Percentiles rank a stretch among this genome's conserved stretches.
These are phyloP conservation scores for Halichoerus grypus DNA, from an alignment of 2,113 vertebrate species.

Conservation along the genomic window DNA sequence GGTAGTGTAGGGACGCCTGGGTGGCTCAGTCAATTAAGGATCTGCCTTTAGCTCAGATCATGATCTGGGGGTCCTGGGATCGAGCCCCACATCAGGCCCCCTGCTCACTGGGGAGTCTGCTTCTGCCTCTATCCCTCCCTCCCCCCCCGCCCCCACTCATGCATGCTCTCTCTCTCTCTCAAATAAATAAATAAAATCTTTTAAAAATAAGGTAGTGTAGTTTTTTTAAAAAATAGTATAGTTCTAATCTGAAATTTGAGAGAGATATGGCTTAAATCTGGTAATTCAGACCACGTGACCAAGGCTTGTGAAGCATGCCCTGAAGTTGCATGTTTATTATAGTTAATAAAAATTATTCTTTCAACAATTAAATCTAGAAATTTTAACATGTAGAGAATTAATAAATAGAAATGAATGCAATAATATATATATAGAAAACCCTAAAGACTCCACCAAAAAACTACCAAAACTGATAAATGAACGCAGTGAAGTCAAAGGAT, in stretches of 20 bases:
- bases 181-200: not conserved
- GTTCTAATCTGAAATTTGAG: not conserved
- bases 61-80: not conserved
- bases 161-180: not conserved
- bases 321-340: not conserved
- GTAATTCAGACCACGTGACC: not conserved
- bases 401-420: not conserved
- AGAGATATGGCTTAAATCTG: not conserved
- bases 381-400: slow-evolving; percentile 13
- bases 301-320: not conserved
- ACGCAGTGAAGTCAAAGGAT: not conserved
- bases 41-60: not conserved
- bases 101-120: not conserved
- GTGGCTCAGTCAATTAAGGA: not conserved
- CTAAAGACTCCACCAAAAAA: not conserved
- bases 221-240: not conserved
- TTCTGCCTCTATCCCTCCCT: not conserved
- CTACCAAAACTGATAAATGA: not conserved
- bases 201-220: not conserved
- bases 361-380: not conserved
- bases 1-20: not conserved
- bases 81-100: not conserved
- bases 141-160: not conserved
- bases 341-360: slow-evolving; percentile 45
- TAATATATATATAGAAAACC: not conserved